Conservation (phyloP, 2,113 vertebrate genomes). For the Pseudorasbora parva region DNA sequence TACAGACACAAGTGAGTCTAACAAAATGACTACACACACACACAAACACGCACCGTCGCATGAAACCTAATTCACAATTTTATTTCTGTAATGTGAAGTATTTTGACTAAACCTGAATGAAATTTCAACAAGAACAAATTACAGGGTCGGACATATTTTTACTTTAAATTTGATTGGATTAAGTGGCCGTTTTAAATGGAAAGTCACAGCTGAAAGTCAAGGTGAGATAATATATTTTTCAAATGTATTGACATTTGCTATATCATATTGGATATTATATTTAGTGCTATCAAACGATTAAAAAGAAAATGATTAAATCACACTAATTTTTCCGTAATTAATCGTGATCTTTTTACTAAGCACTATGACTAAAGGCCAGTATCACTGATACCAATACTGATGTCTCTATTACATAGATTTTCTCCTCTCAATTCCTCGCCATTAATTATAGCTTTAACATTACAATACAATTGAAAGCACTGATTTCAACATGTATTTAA, state of each 20-base stretch:
- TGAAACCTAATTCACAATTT: constrained; percentile 3
- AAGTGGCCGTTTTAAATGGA: background rate
- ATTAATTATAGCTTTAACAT: too few species aligned
- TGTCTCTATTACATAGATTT: too few species aligned
- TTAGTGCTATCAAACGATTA: too few species aligned
- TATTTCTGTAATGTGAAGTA: background rate
- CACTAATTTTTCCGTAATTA: too few species aligned
- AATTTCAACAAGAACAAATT: background rate
- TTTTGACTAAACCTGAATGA: background rate
- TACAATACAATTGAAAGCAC: too few species aligned
- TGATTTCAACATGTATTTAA: too few species aligned
- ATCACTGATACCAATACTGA: too few species aligned
- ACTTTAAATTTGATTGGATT: background rate
- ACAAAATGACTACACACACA: constrained; percentile 21
- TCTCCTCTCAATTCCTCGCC: too few species aligned
- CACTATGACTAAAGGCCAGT: too few species aligned
- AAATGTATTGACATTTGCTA: background rate
- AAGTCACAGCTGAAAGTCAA: background rate
- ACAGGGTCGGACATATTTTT: background rate
- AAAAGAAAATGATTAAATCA: too few species aligned
- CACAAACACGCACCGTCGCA: background rate
- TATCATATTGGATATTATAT: background rate
- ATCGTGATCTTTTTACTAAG: too few species aligned
- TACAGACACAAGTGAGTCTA: constrained; percentile 86
- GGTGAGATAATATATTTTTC: background rate